Evolutionary conservation across 2,797 vertebrate species (phyloP), one percentile per base, ranked within the genome.

Genomic region (Gambusia yucatana): DNA sequence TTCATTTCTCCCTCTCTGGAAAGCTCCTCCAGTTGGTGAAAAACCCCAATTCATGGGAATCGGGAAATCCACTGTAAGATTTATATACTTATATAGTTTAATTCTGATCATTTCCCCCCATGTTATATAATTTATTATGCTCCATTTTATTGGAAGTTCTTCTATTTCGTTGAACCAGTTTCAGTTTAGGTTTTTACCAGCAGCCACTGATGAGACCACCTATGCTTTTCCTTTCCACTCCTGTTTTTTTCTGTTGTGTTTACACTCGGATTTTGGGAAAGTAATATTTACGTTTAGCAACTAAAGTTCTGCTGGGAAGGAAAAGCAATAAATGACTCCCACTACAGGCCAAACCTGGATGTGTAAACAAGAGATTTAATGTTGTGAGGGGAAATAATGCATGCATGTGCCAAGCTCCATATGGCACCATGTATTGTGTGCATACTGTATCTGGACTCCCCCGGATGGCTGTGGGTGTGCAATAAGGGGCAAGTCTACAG

Each of bases 401-500:
- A 79, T 30, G 8, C 20, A 59, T 13, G 8, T 47, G 16, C 76
- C 75, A 50, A 73, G 77, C 78, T 84, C 69, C 79, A 80, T 82
- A 77, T 72, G 55, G 41, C 4, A 33, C 70, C 82, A 76, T 77
- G 80, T 52, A 59, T 52, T 77, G 33, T 84, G 81, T 81, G 46
- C 46, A 73, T 74, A 39, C 77, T 75, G 33, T 79, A 72, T 77
- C 78, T 69, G 47, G 44, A 55, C 77, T 77, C 76, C 63, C 28
- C 50, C 72, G 84, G 82, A 84, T 8, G 74, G 75, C 77, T 78
- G 71, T 75, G 82, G 59, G 78, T 84, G 71, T 86, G 84, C 90
- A 95, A 92, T 92, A 92, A 92, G 82, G 78, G 73, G 73, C 84
- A 88, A 87, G 85, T 81, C 85, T 86, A 89, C 92, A 91, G 91